phyloP scores from a whole-genome alignment of 2,113 vertebrate species.

The Dunckerocampus dactyliophorus region DNA sequence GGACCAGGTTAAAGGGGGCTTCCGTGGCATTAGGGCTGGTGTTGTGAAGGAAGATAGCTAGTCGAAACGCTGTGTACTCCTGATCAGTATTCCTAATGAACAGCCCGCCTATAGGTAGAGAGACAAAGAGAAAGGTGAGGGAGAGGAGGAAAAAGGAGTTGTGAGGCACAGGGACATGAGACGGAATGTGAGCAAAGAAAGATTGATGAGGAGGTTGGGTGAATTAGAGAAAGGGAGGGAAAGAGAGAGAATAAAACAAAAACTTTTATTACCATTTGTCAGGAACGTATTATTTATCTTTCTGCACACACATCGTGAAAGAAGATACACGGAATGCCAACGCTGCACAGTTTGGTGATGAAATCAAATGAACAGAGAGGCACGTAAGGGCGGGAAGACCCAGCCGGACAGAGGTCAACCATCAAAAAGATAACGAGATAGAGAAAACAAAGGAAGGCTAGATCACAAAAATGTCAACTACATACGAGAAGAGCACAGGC shows the following conservation, averaged over 20 bases:
- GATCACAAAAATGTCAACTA: conserved; percentile 31
- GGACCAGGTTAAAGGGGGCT: conserved; percentile 98
- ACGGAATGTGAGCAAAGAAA: conserved; percentile 21
- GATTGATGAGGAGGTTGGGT: conserved; percentile 28
- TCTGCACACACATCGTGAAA: conserved; percentile 22
- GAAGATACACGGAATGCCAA: conserved; percentile 20
- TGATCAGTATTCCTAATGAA: conserved; percentile 99
- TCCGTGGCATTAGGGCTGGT: conserved; percentile 97
- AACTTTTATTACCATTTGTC: conserved; percentile 58
- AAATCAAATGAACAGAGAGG: conserved; percentile 17
- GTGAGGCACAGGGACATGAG: conserved; percentile 5
- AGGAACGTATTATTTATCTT: conserved; percentile 55
- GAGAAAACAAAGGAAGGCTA: conserved; percentile 20
- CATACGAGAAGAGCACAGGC: conserved; percentile 19
- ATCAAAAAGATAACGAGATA: conserved; percentile 41
- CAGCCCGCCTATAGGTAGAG: conserved; percentile 82
- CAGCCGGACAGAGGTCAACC: conserved; percentile 10
- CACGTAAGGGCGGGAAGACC: conserved; percentile 16
- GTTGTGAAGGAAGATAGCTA: conserved; percentile 99
- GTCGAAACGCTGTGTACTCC: conserved; percentile 97
- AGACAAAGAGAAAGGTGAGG: conserved; percentile 25
- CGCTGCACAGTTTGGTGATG: conserved; percentile 33
- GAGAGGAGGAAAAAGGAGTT: conserved; percentile 14
- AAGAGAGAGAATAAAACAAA: conserved; percentile 39
- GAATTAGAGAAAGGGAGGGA: conserved; percentile 31